Base-by-base conservation (phyloP, 2,888 invertebrate genomes). In the Cataglyphis albicans region DNA sequence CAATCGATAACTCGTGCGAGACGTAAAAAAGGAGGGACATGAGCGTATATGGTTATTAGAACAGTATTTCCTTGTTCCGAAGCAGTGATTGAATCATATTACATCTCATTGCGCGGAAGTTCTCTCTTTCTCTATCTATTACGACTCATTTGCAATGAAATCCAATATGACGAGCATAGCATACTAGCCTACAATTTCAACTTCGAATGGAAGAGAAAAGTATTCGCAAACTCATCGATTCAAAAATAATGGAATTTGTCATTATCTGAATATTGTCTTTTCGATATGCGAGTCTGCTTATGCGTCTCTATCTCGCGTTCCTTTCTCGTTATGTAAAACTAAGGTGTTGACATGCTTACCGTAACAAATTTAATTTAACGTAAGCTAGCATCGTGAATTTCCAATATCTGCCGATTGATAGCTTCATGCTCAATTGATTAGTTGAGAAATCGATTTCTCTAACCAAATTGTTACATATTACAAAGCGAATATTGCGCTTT, bases 341-440 rank as follows among this genome's bases (percentile, higher is more conserved):
- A 78, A 82, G 70, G 65, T 73, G 83, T 52, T 81, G 85, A 81
- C 89, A 89, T 87, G 85, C 89, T 85, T 84, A 90, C 83, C 86
- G 61, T 83, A 83, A 87, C 90, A 82, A 90, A 87, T 86, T 78
- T 81, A 90, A 89, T 89, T 89, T 89, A 89, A 90, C 87, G 81
- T 84, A 63, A 48, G 86, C 76, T 67, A 82, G 44, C 67, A 70
- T 86, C 76, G 80, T 72, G 84, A 85, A 82, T 87, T 87, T 74
- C 81, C 78, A 83, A 78, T 82, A 82, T 57, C 18, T 44, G 61
- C 12, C 15, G 82, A 84, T 82, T 82, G 38, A 57, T 68, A 72
- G 68, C 72, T 85, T 87, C 82, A 83, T 76, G 52, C 70, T 35
- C 67, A 80, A 84, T 85, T 87, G 86, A 89, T 87, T 84, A 74